phyloP scores from a whole-genome alignment of 2,113 vertebrate species.

The Pangasianodon hypophthalmus region DNA sequence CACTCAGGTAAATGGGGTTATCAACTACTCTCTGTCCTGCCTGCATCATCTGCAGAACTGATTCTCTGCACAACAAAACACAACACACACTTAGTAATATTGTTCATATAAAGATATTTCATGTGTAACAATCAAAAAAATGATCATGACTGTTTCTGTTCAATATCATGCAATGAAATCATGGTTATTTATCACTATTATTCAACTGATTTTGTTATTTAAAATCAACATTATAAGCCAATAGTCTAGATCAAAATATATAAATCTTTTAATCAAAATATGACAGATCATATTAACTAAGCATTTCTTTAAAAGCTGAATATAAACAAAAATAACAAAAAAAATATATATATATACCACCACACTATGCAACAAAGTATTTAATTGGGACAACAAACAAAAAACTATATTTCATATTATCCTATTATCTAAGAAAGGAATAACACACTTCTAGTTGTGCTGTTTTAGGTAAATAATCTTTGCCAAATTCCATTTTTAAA shows the following conservation, averaged over 20 bases:
- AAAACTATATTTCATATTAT: background rate
- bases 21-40: conserved; percentile 95
- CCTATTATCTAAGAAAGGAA: background rate
- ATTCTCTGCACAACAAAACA: conserved; percentile 80
- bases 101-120: background rate
- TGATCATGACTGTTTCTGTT: background rate
- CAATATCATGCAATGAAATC: background rate
- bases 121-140: background rate
- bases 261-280: background rate
- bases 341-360: background rate
- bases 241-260: background rate
- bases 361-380: background rate
- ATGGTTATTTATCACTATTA: background rate
- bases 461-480: background rate
- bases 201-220: background rate
- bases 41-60: conserved; percentile 99
- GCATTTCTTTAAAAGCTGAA: background rate
- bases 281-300: background rate
- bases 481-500: background rate
- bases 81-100: background rate
- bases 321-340: background rate
- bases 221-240: background rate
- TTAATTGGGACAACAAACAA: background rate
- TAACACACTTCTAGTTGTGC: background rate
- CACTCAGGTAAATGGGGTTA: conserved; percentile 97